Evolutionary conservation across 2,888 invertebrate species (phyloP).

Genomic region (Drosophila mayaguana): DNA sequence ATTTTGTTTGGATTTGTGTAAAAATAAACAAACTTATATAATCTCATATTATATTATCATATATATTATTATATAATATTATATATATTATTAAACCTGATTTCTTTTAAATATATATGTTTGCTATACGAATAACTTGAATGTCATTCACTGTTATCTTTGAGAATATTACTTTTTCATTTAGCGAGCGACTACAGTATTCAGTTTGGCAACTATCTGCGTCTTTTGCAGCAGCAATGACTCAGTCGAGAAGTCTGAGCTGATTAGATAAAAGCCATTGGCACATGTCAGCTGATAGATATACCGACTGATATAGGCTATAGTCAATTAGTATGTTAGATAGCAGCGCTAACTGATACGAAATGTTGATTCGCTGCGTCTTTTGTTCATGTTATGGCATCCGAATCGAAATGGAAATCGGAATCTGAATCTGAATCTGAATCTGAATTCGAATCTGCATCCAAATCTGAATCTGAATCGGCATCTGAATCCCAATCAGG

Average conservation of each 20-base stretch:
- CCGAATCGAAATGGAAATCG: neutral
- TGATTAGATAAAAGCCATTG: constrained; percentile 43
- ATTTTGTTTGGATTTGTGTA: neutral
- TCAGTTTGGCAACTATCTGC: neutral
- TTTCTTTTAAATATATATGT: neutral
- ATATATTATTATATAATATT: neutral
- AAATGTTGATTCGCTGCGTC: neutral
- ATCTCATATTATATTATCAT: neutral
- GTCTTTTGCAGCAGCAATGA: constrained; percentile 16
- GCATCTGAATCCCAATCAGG: constrained; percentile 28
- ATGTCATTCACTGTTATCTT: neutral
- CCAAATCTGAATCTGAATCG: neutral
- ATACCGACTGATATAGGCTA: constrained; percentile 12
- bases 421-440: constrained; percentile 21
- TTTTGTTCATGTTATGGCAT: neutral
- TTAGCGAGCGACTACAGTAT: constrained; percentile 5
- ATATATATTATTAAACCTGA: neutral
- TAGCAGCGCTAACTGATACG: constrained; percentile 8
- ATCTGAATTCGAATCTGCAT: constrained; percentile 23
- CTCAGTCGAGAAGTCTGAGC: constrained; percentile 14
- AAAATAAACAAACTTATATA: neutral
- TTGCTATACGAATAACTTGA: neutral
- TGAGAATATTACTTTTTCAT: neutral
- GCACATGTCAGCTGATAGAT: constrained; percentile 41
- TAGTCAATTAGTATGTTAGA: constrained; percentile 15